Evolutionary conservation across 2,888 invertebrate species (phyloP).

Genomic region (Ctenicera cuprea): DNA sequence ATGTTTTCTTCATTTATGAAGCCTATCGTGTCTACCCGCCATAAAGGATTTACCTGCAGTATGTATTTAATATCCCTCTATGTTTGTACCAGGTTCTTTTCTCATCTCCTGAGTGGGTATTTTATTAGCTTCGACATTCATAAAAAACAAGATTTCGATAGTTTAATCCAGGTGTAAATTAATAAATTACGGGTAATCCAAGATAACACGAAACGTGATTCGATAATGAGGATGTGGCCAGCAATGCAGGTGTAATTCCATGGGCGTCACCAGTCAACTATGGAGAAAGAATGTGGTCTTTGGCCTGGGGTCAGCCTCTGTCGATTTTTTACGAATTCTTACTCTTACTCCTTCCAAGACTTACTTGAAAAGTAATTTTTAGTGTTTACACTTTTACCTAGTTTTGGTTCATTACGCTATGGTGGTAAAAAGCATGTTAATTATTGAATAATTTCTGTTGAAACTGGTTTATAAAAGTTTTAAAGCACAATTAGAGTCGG

Average conservation of each 20-base stretch:
- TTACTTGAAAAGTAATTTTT: neutral
- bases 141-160: neutral
- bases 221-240: slow-evolving; percentile 26
- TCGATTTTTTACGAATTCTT: neutral
- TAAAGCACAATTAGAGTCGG: too few species aligned
- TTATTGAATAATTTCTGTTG: too few species aligned
- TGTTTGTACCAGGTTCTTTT: too few species aligned
- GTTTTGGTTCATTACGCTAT: too few species aligned
- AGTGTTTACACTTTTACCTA: too few species aligned
- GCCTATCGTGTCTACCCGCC: too few species aligned
- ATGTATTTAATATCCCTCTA: too few species aligned
- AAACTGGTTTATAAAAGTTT: too few species aligned
- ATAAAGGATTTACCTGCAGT: too few species aligned
- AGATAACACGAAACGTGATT: neutral
- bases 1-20: too few species aligned
- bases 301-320: slow-evolving; percentile 6
- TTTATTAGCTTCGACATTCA: neutral
- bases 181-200: slow-evolving; percentile 10
- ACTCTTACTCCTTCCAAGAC: too few species aligned
- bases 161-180: neutral
- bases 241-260: slow-evolving; percentile 19
- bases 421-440: too few species aligned
- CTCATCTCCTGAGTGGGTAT: neutral
- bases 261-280: neutral
- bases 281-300: slow-evolving; percentile 35